Base-by-base conservation (phyloP, 2,113 vertebrate genomes). In the Dinomys branickii region DNA sequence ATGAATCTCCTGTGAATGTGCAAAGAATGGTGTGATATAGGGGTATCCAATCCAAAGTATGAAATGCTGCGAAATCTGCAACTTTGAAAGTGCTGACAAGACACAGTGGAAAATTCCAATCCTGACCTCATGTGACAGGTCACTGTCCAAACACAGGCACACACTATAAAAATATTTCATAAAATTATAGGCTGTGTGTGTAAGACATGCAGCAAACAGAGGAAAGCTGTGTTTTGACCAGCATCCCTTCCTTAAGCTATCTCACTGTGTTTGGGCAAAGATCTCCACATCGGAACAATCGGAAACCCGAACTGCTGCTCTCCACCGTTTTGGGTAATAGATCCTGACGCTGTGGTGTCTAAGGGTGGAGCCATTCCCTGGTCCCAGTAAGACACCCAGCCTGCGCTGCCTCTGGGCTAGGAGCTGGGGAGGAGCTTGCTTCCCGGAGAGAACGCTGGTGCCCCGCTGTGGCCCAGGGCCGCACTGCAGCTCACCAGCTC, bases 361-460 rank as follows among this genome's bases (percentile, higher is more conserved):
- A 8, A 11, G 4, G 5, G 65, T 0, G 17, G 54, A 91, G 88
- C 56, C 41, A 0, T 4, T 95, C 24, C 3, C 0, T 0, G 6
- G 9, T 50, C 30, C 52, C 19, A 22, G 16, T 12, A 17, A 2
- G 3, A 5, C 12, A 80, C 24, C 3, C 6, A 47, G 73, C 24
- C 17, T 8, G 5, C 16, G 13, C 19, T 3, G 0, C 0, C 6
- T 7, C 19, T 0, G 1, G 0, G 13, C 13, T 5, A 13, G 54
- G 7, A 5, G 3, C 22, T 69, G 5, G 14, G 47, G 28, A 22
- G 20, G 71, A 3, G 7, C 50, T 5, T 22, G n/a, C 26, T 41
- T 22, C n/a, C 58, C 52, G n/a, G 61, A 78, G 94, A 95, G 85
- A 82, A 78, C 17, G 56, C 63, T 96, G 94, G 94, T n/a, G 80